Evolutionary conservation across 1,140 invertebrate species (phyloP).

Genomic region (Drosophila sp.): DNA sequence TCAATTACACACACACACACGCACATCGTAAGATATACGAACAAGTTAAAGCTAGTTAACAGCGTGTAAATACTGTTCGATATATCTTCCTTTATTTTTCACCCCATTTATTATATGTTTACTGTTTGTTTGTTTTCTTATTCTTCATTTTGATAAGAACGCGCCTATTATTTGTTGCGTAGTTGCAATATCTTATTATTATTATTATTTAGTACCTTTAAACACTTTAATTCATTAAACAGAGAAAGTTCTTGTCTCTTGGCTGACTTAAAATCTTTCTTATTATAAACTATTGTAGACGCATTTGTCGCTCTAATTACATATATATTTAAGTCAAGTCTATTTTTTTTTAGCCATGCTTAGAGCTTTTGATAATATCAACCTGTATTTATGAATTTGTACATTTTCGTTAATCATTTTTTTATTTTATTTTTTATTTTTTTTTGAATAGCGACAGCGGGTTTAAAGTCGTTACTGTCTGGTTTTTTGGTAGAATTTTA

Average conservation of each 20-base stretch:
- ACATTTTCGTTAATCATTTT: not conserved
- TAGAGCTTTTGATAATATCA: constrained; percentile 15
- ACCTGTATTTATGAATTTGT: constrained; percentile 4
- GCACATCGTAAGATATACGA: constrained; percentile 3
- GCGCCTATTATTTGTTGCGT: not conserved
- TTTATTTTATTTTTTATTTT: not conserved
- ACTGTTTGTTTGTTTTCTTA: constrained; percentile 4
- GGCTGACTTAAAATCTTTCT: not conserved
- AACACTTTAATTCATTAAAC: not conserved
- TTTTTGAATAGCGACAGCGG: not conserved
- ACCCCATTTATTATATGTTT: not conserved
- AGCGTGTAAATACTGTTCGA: constrained; percentile 31
- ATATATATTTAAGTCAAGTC: not conserved
- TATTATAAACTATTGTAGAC: not conserved
- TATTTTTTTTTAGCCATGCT: not conserved
- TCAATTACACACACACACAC: not conserved
- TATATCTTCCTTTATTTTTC: constrained; percentile 18
- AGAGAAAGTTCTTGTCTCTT: not conserved
- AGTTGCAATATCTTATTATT: not conserved
- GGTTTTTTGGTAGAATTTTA: not conserved
- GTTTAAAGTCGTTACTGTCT: not conserved
- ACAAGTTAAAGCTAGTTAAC: constrained; percentile 1
- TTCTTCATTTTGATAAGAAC: constrained; percentile 28
- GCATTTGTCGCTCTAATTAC: not conserved
- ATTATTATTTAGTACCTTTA: not conserved